Conservation (phyloP, 2,113 vertebrate genomes). For the Coptodon rendalli region DNA sequence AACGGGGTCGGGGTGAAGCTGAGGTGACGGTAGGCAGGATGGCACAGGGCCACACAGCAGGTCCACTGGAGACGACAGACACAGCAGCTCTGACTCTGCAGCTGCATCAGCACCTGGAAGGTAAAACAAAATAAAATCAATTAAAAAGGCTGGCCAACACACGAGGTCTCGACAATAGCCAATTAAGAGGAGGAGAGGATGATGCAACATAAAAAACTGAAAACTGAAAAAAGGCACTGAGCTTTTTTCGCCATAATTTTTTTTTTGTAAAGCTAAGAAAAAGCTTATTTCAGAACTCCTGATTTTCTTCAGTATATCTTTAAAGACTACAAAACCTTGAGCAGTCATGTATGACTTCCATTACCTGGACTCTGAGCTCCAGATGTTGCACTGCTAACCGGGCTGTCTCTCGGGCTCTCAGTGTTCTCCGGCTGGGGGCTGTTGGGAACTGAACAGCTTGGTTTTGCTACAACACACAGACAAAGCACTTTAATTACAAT, state of each 20-base stretch:
- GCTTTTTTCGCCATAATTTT: fast-evolving
- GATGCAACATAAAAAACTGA: not conserved
- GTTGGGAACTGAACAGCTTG: slow-evolving; percentile 45
- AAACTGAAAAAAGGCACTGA: not conserved
- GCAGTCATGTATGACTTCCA: not conserved
- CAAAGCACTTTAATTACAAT: not conserved
- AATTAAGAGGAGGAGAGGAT: not conserved
- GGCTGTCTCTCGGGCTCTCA: slow-evolving; percentile 44
- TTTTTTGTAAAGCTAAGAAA: not conserved
- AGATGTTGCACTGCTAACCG: slow-evolving; percentile 20
- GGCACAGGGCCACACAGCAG: slow-evolving; percentile 92
- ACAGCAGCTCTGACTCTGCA: slow-evolving; percentile 81
- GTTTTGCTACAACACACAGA: slow-evolving; percentile 44
- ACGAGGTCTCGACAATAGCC: not conserved
- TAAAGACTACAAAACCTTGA: not conserved
- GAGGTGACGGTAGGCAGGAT: slow-evolving; percentile 90
- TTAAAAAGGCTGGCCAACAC: not conserved
- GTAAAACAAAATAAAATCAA: not conserved
- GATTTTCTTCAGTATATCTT: not conserved
- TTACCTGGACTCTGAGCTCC: slow-evolving; percentile 53
- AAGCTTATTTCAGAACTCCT: not conserved
- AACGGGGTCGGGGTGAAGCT: slow-evolving; percentile 87
- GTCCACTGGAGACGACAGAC: slow-evolving; percentile 81
- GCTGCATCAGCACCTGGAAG: slow-evolving; percentile 60
- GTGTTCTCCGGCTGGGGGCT: slow-evolving; percentile 44